Conservation (phyloP, 2,797 vertebrate species). For the Dendrocincla tyrannina region DNA sequence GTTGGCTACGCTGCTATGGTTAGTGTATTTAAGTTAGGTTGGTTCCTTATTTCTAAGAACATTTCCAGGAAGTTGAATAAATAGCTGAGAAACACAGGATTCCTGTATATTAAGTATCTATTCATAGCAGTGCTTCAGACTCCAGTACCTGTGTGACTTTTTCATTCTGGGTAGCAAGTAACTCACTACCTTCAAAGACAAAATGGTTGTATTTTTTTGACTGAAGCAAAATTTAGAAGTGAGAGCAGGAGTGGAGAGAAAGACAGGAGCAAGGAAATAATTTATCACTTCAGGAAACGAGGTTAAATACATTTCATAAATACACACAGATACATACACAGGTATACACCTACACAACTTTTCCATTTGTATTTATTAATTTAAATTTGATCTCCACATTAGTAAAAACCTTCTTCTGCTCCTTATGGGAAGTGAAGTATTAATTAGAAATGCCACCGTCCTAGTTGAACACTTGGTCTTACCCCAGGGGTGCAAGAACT, state of each 20-base stretch:
- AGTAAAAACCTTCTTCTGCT: not conserved
- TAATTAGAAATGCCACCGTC: not conserved
- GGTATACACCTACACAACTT: not conserved
- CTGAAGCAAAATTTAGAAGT: not conserved
- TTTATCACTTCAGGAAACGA: not conserved
- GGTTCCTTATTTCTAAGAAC: not conserved
- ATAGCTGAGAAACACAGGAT: not conserved
- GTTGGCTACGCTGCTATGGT: not conserved
- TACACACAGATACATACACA: not conserved
- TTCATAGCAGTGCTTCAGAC: not conserved
- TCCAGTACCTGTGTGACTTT: not conserved
- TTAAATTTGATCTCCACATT: not conserved
- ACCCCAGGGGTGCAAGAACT: accelerated
- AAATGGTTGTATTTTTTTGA: not conserved
- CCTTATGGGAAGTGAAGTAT: not conserved
- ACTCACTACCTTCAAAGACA: not conserved
- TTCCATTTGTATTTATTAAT: not conserved
- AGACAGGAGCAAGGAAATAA: not conserved
- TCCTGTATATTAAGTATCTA: not conserved
- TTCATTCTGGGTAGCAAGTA: not conserved
- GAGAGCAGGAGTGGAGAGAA: not conserved
- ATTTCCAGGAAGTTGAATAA: not conserved
- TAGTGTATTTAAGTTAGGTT: not conserved
- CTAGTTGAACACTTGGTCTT: not conserved
- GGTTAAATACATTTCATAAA: not conserved